Percentiles rank a stretch among this genome's conserved stretches.
phyloP scores from a whole-genome alignment of 2,113 vertebrate species.

The Herpetotheres cachinnans region DNA sequence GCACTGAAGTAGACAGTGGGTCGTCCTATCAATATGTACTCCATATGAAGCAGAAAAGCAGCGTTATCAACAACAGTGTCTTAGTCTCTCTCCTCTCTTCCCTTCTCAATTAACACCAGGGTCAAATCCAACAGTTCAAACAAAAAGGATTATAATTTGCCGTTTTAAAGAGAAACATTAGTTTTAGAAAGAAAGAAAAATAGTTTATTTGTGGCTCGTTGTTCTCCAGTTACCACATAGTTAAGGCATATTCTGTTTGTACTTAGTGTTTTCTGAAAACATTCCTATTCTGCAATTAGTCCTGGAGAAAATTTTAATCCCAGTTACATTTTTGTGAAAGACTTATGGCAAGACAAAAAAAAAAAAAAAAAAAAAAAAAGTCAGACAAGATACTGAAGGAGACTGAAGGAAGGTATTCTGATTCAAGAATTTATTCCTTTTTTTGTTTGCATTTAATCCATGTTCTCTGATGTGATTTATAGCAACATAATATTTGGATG shows the following conservation, averaged over 20 bases:
- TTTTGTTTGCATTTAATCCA: not conserved
- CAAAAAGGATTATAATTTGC: not conserved
- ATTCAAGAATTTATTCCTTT: not conserved
- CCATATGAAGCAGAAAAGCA: not conserved
- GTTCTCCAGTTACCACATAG: not conserved
- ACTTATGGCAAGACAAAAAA: not conserved
- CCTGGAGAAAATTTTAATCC: not conserved
- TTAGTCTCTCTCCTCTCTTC: not conserved
- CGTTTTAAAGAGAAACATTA: not conserved
- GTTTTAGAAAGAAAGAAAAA: not conserved
- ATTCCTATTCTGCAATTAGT: not conserved
- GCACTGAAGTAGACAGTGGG: not conserved
- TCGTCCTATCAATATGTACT: not conserved
- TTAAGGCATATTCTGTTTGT: not conserved
- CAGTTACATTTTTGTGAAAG: not conserved
- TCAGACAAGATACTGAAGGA: not conserved
- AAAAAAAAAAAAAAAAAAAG: not conserved
- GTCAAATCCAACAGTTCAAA: not conserved
- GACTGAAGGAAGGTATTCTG: not conserved
- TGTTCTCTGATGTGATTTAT: not conserved
- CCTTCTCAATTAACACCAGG: not conserved
- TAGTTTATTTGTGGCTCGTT: not conserved
- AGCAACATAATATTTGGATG: not conserved
- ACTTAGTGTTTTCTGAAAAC: not conserved
- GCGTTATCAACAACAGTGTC: not conserved